Evolutionary conservation across 1,140 invertebrate species (phyloP), one percentile per base, ranked within the genome.

Genomic region (Brachionus rotundiformis): DNA sequence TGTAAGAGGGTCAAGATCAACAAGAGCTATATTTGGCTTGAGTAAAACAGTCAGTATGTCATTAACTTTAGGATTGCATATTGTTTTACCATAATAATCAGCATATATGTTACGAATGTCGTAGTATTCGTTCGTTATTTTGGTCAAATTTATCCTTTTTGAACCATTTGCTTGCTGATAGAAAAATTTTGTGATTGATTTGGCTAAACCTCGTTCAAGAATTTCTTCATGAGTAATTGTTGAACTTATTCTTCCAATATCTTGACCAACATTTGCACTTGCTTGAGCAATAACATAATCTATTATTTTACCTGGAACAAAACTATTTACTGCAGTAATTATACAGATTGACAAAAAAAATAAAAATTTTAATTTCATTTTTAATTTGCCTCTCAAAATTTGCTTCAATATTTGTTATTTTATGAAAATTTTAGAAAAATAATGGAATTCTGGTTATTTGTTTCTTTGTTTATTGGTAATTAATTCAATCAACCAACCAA

Each of bases 1-100:
- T 5, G 79, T 81, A 31, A 36, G n/a, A 29, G 47, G n/a, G 23
- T 61, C 47, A 16, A 80, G 59, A 41, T 80, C 76, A 1, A 80
- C 76, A 13, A 44, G 11, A 11, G 47, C 76, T 13, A 59, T 27
- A 47, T 44, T 61, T 49, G 73, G 73, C 33, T 25, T 8, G 4
- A 77, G 27, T 23, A 47, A 23, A 33, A 29, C n/a, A 29, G 7
- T 16, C 10, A 49, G 47, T 16, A 77, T 49, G 0, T 77, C 49
- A 7, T 23, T 29, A 19, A 77, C n/a, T 31, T 47, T 36, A 23
- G 29, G 11, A 19, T n/a, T 47, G 27, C 44, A 33, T 10, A 80
- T 33, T 10, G n/a, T 31, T 80, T 41, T 59, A 4, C 25, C 25
- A n/a, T 54, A 59, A 41, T 47, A 47, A 1, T 54, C 19, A 11